Conservation (phyloP, 2,888 invertebrate species). For the Atherix ibis region DNA sequence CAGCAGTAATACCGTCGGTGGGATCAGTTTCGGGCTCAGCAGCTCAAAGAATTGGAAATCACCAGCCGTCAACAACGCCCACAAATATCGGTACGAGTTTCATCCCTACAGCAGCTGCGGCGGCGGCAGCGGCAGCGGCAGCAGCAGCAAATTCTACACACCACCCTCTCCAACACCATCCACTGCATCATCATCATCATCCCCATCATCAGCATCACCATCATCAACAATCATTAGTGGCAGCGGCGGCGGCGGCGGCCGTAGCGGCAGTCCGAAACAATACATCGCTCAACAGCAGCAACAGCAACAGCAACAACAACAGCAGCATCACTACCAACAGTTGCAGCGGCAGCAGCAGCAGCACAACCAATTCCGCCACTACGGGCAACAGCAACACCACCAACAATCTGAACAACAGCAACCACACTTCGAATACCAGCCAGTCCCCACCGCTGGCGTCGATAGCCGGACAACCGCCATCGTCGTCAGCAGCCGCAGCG, state of each 20-base stretch:
- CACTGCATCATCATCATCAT: constrained; percentile 6
- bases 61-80: constrained; percentile 5
- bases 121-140: constrained; percentile 5
- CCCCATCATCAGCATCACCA: constrained; percentile 11
- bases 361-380: constrained; percentile 5
- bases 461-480: too few relatives aligned
- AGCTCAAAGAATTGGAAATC: constrained; percentile 9
- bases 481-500: constrained; percentile 7
- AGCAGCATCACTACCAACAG: constrained; percentile 6
- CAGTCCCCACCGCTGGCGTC: constrained; percentile 1
- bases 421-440: background rate
- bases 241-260: constrained; percentile 7
- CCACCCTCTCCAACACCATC: constrained; percentile 3
- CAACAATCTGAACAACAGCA: constrained; percentile 3
- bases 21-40: too few relatives aligned
- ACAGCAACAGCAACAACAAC: constrained; percentile 16
- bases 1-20: constrained; percentile 6
- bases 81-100: constrained; percentile 8
- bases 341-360: constrained; percentile 8
- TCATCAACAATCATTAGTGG: constrained; percentile 6
- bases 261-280: constrained; percentile 5
- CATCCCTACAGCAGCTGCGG: constrained; percentile 9
- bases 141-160: constrained; percentile 8
- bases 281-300: too few relatives aligned
- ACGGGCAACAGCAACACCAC: constrained; percentile 3